A percentile compares a stretch with the other conserved stretches of the same genome.
These are phyloP conservation scores for Heteractis magnifica DNA, from an alignment of 92 coral and sea anemone genomes.

Conservation along the genomic window DNA sequence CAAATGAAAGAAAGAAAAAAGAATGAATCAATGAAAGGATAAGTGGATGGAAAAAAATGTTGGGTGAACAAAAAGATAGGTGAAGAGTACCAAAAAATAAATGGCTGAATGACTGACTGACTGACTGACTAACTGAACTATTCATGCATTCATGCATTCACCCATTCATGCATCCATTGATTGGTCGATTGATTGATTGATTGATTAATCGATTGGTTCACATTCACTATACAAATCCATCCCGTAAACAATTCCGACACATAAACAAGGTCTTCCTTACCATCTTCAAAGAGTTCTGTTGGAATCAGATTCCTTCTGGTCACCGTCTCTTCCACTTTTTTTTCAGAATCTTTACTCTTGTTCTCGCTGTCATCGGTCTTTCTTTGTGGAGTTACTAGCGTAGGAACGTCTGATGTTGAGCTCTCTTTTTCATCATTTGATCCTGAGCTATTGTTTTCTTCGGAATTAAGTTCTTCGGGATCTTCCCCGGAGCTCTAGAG, in stretches of 20 bases:
- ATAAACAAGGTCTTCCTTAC: conserved; percentile 4
- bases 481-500: neutral
- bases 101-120: too few species aligned
- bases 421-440: neutral
- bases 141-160: too few species aligned
- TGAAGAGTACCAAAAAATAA: too few species aligned
- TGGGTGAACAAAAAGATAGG: too few species aligned
- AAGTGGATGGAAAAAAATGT: too few species aligned
- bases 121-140: too few species aligned
- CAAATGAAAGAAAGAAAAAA: too few species aligned
- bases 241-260: too few species aligned
- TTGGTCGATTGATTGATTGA: neutral
- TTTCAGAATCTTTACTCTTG: conserved; percentile 1
- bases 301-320: conserved; percentile 63
- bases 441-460: neutral
- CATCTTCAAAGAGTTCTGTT: conserved; percentile 71
- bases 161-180: too few species aligned
- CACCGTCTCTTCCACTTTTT: conserved; percentile 11
- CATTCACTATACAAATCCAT: too few species aligned
- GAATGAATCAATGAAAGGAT: too few species aligned
- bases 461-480: neutral
- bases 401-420: conserved; percentile 10
- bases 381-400: conserved; percentile 7
- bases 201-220: neutral
- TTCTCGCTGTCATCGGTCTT: conserved; percentile 5